Evolutionary conservation across 2,797 vertebrate genomes (phyloP).

Genomic region (Adelosebastes latens): DNA sequence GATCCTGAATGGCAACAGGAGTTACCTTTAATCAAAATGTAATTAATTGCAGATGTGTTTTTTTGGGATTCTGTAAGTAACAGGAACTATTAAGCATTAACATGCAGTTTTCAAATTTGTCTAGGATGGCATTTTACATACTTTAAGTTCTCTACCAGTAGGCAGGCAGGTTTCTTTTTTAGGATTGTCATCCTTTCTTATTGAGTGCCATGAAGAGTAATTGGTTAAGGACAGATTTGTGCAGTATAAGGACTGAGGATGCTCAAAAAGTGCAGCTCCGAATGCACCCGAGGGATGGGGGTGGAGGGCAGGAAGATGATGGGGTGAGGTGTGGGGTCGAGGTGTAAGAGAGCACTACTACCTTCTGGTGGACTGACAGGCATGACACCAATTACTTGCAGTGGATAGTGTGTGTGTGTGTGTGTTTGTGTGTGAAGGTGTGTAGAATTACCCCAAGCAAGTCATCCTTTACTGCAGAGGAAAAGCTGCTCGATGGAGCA

Average conservation of each 20-base stretch:
- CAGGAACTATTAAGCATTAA: not conserved
- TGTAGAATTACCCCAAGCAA: constrained; percentile 32
- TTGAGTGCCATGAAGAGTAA: not conserved
- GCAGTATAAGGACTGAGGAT: constrained; percentile 3
- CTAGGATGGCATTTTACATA: not conserved
- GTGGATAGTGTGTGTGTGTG: constrained; percentile 24
- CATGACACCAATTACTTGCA: constrained; percentile 60
- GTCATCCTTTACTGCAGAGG: constrained; percentile 36
- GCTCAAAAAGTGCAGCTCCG: constrained; percentile 27
- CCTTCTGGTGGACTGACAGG: constrained; percentile 49
- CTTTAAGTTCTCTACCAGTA: not conserved
- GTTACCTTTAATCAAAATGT: constrained; percentile 23
- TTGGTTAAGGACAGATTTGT: constrained; percentile 10
- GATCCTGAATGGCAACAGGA: constrained; percentile 2
- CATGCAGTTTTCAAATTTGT: not conserved
- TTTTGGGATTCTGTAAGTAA: not conserved
- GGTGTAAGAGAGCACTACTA: constrained; percentile 29
- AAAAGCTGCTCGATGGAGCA: constrained; percentile 37
- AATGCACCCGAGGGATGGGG: constrained; percentile 15
- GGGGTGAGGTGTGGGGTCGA: constrained; percentile 7
- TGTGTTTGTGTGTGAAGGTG: constrained; percentile 31
- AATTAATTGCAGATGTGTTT: constrained; percentile 10
- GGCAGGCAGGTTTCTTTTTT: not conserved
- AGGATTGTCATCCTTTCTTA: not conserved
- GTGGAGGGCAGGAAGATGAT: constrained; percentile 29